These are phyloP conservation scores for Limosa lapponica DNA, from an alignment of 2,797 vertebrate genomes.

Conservation along the genomic window DNA sequence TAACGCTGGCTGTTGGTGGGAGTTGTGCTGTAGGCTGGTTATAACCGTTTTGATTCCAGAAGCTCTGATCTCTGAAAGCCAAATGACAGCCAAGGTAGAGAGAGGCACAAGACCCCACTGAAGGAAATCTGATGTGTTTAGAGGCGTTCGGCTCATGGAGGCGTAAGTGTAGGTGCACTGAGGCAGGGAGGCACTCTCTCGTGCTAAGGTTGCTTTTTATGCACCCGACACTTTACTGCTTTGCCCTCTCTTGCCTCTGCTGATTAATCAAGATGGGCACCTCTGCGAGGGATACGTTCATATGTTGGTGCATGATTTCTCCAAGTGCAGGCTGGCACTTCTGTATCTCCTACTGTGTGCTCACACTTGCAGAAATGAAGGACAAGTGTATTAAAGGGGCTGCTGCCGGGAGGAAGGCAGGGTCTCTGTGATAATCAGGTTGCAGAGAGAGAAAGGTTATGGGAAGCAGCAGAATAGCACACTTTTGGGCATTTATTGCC, in stretches of 20 bases:
- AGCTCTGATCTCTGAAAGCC: not conserved
- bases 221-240: not conserved
- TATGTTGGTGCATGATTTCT: not conserved
- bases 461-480: not conserved
- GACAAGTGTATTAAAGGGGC: not conserved
- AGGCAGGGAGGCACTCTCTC: not conserved
- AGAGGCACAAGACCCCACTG: not conserved
- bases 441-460: not conserved
- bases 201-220: not conserved
- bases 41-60: not conserved
- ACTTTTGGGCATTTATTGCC: not conserved
- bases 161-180: not conserved
- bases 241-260: not conserved
- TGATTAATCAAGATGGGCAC: accelerated
- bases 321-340: not conserved
- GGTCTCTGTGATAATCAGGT: not conserved
- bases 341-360: not conserved
- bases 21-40: not conserved
- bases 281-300: accelerated
- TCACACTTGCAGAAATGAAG: not conserved
- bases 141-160: not conserved
- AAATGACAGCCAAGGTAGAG: not conserved
- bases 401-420: not conserved
- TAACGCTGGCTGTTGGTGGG: not conserved
- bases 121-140: not conserved